phyloP scores from a whole-genome alignment of 2,113 vertebrate genomes.

The Urocynchramus pylzowi region DNA sequence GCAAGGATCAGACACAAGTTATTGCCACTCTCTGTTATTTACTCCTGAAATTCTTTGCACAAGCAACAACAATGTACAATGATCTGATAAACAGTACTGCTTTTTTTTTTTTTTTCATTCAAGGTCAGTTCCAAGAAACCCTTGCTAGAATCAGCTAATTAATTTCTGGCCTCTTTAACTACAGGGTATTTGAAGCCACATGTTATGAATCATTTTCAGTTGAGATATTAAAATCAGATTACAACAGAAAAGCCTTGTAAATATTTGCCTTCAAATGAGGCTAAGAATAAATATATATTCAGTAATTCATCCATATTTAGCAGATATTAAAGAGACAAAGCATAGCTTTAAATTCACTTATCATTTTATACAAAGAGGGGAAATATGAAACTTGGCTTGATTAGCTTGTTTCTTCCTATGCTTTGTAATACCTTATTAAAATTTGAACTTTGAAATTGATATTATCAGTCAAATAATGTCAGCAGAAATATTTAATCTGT shows the following conservation, averaged over 20 bases:
- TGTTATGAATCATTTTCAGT: slow-evolving; percentile 78
- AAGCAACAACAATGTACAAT: slow-evolving; percentile 64
- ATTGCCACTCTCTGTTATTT: slow-evolving; percentile 42
- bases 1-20: slow-evolving; percentile 15
- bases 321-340: slow-evolving; percentile 82
- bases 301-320: slow-evolving; percentile 83
- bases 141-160: slow-evolving; percentile 75
- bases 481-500: slow-evolving; percentile 79
- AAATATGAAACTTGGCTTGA: slow-evolving; percentile 73
- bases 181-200: slow-evolving; percentile 70
- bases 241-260: slow-evolving; percentile 80
- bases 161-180: slow-evolving; percentile 77
- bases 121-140: slow-evolving; percentile 77
- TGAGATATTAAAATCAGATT: slow-evolving; percentile 84
- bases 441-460: slow-evolving; percentile 80
- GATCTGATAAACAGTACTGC: slow-evolving; percentile 63
- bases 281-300: slow-evolving; percentile 83
- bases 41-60: slow-evolving; percentile 52
- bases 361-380: slow-evolving; percentile 76
- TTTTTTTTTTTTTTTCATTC: not conserved
- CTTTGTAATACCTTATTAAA: slow-evolving; percentile 81
- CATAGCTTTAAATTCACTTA: slow-evolving; percentile 79
- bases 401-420: slow-evolving; percentile 79
- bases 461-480: slow-evolving; percentile 78
- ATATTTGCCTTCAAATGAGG: slow-evolving; percentile 83